Percentiles rank a stretch among this genome's conserved stretches.
Conservation (phyloP, 2,797 vertebrate genomes). For the Chaenodraco wilsoni region DNA sequence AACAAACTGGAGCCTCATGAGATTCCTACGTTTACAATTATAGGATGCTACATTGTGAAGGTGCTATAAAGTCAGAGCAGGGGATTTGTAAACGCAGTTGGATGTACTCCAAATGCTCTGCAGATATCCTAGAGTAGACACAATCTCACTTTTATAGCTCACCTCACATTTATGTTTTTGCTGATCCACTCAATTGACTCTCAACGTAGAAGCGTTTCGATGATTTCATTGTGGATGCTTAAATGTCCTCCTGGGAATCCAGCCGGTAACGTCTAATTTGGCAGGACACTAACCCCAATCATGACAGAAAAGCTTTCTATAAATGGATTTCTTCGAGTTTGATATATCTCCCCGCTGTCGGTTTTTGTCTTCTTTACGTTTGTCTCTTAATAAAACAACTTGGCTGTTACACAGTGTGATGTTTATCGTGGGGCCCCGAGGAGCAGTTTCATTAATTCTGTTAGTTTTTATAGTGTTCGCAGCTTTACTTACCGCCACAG, state of each 20-base stretch:
- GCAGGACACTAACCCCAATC: slow-evolving; percentile 21
- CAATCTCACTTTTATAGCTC: slow-evolving; percentile 58
- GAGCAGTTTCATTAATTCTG: slow-evolving; percentile 71
- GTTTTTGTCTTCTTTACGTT: slow-evolving; percentile 36
- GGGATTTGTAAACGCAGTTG: slow-evolving; percentile 34
- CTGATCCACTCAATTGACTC: slow-evolving; percentile 57
- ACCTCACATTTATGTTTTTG: slow-evolving; percentile 59
- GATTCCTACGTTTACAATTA: not conserved
- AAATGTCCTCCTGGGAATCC: slow-evolving; percentile 50
- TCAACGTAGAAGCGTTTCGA: slow-evolving; percentile 49
- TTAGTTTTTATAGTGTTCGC: slow-evolving; percentile 67
- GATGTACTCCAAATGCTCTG: slow-evolving; percentile 30
- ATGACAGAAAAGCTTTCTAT: slow-evolving; percentile 11
- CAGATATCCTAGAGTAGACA: slow-evolving; percentile 29
- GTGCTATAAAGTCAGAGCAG: slow-evolving; percentile 20
- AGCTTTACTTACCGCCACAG: slow-evolving; percentile 62
- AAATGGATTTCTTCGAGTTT: slow-evolving; percentile 7
- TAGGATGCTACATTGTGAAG: not conserved
- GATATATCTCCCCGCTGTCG: slow-evolving; percentile 27
- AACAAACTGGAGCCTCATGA: not conserved
- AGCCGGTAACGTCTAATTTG: slow-evolving; percentile 50
- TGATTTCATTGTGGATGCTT: slow-evolving; percentile 52
- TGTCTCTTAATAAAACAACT: slow-evolving; percentile 45
- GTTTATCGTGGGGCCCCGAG: slow-evolving; percentile 63
- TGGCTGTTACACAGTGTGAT: slow-evolving; percentile 50